phyloP scores from a whole-genome alignment of 2,113 vertebrate genomes.

The Charadrius vociferus region DNA sequence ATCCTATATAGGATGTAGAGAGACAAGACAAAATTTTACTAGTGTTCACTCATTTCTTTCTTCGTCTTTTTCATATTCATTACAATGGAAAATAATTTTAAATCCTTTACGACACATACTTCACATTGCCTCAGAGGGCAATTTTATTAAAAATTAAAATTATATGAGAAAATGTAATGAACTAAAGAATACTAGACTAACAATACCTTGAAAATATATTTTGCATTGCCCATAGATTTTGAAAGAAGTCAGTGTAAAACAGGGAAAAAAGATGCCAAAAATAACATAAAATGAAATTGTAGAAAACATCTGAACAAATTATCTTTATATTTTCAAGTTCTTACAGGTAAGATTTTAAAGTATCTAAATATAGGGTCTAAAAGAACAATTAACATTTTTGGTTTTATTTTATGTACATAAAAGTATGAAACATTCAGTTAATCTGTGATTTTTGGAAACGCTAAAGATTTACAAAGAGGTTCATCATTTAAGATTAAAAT shows the following conservation, averaged over 20 bases:
- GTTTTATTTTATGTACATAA: neutral
- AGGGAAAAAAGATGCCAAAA: neutral
- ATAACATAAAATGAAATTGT: neutral
- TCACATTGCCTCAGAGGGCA: neutral
- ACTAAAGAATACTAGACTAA: slow-evolving; percentile 3
- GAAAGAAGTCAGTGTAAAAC: neutral
- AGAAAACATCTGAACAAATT: neutral
- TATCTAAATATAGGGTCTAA: neutral
- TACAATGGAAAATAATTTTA: neutral
- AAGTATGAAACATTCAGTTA: neutral
- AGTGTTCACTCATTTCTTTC: neutral
- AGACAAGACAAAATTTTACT: neutral
- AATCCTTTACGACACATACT: neutral
- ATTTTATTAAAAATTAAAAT: neutral
- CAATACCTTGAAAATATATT: neutral
- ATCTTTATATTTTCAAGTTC: neutral
- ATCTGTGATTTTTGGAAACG: neutral
- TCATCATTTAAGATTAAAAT: neutral
- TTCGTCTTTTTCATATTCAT: neutral
- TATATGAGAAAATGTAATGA: slow-evolving; percentile 14
- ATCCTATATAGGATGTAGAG: slow-evolving; percentile 5
- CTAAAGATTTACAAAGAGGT: neutral
- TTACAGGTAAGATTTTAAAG: neutral
- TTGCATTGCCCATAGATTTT: neutral
- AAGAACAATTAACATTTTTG: neutral